Percentiles rank a stretch among this genome's conserved stretches.
phyloP scores from a whole-genome alignment of 2,888 invertebrate species.

The Liposcelis brunnea region DNA sequence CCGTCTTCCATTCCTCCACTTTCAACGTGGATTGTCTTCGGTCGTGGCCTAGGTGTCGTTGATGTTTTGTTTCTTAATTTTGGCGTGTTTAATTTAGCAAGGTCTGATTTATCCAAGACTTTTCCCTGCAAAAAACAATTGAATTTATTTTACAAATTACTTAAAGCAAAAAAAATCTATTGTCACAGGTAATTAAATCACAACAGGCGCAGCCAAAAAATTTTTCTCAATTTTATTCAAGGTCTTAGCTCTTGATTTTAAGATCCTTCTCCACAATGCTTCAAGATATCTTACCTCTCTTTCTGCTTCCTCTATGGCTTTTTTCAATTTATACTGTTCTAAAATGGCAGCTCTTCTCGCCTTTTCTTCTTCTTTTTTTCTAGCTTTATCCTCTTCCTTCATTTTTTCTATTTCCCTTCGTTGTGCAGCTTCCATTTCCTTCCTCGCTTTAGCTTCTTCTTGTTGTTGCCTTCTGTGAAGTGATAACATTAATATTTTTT shows the following conservation, averaged over 20 bases:
- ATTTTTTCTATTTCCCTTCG: conserved; percentile 58
- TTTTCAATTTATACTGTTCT: conserved; percentile 84
- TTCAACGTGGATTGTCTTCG: conserved; percentile 83
- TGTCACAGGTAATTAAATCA: too few relatives aligned
- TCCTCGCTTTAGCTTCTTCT: conserved; percentile 67
- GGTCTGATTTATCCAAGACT: conserved; percentile 50
- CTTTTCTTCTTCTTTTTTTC: conserved; percentile 68
- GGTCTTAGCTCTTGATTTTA: too few relatives aligned
- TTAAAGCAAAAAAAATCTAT: background rate
- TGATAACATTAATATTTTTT: conserved; percentile 76
- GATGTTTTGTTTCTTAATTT: conserved; percentile 47
- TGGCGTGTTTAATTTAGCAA: conserved; percentile 32
- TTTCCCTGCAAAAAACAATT: conserved; percentile 42
- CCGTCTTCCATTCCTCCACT: conserved; percentile 62
- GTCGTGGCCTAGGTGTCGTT: conserved; percentile 47
- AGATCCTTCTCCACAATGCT: too few relatives aligned
- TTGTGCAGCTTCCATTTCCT: conserved; percentile 64
- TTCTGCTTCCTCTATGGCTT: conserved; percentile 82
- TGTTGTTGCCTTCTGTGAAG: conserved; percentile 79
- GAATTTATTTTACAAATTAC: background rate
- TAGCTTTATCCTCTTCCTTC: conserved; percentile 54
- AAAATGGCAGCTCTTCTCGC: conserved; percentile 74
- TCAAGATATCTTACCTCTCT: conserved; percentile 61
- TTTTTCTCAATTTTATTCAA: too few relatives aligned
- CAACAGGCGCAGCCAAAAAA: too few relatives aligned